A percentile compares a stretch with the other conserved stretches of the same genome.
Conservation (phyloP, 1,140 invertebrate species). For the Aphis gossypii region DNA sequence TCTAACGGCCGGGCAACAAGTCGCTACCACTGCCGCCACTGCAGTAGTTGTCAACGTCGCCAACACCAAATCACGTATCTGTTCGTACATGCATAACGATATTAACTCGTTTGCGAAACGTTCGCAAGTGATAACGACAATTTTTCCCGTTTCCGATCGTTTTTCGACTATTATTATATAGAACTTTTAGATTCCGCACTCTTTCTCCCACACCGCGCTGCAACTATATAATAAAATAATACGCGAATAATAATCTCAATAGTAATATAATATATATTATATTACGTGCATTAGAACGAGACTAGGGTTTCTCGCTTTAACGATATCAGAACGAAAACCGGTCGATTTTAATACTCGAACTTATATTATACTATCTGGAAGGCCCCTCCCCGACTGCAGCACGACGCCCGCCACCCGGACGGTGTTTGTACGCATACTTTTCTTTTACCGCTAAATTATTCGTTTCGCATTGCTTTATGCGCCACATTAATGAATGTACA, state of each 20-base stretch:
- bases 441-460: neutral
- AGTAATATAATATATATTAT: neutral
- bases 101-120: neutral
- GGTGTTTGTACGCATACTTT: neutral
- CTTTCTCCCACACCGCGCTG: neutral
- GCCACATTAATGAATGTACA: neutral
- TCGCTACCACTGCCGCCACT: neutral
- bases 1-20: constrained; percentile 45
- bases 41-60: neutral
- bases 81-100: neutral
- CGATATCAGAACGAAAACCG: neutral
- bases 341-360: neutral
- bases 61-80: neutral
- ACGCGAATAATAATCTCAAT: neutral
- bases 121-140: neutral
- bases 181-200: neutral
- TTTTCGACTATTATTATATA: neutral
- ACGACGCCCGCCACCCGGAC: neutral
- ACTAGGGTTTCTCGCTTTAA: neutral
- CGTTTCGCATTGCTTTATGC: neutral
- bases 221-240: neutral
- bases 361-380: neutral
- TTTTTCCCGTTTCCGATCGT: neutral
- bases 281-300: neutral
- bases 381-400: neutral